Conservation (phyloP, 2,888 invertebrate species). For the Zygaena filipendulae region DNA sequence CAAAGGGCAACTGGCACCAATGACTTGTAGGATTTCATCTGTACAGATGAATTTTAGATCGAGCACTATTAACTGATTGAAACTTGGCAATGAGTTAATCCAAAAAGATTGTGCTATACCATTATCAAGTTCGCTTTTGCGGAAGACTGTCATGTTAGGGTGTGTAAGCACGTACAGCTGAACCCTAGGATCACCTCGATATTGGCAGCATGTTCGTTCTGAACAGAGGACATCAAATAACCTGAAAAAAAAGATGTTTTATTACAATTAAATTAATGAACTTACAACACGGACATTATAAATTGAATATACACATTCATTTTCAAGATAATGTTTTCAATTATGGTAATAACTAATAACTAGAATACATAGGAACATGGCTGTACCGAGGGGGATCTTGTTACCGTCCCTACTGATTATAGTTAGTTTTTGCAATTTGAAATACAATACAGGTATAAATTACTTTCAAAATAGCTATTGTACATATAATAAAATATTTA, state of each 20-base stretch:
- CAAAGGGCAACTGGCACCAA: conserved; percentile 40
- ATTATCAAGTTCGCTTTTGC: conserved; percentile 56
- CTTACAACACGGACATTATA: too few relatives aligned
- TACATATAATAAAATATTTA: too few relatives aligned
- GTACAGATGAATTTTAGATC: conserved; percentile 63
- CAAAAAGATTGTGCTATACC: conserved; percentile 51
- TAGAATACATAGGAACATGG: too few relatives aligned
- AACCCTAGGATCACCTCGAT: conserved; percentile 50
- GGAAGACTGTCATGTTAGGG: conserved; percentile 53
- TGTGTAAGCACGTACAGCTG: conserved; percentile 53
- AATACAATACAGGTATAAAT: too few relatives aligned
- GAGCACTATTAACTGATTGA: conserved; percentile 44
- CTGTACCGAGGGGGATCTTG: too few relatives aligned
- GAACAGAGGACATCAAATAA: conserved; percentile 64
- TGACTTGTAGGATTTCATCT: conserved; percentile 55
- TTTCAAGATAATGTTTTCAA: too few relatives aligned
- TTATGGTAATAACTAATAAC: too few relatives aligned
- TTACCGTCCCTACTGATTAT: too few relatives aligned
- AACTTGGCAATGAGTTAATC: conserved; percentile 41
- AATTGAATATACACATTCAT: too few relatives aligned
- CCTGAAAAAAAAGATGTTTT: conserved; percentile 36
- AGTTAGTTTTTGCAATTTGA: too few relatives aligned
- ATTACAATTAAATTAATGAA: conserved; percentile 1
- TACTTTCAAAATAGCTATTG: too few relatives aligned
- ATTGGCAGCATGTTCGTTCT: conserved; percentile 47